These are phyloP conservation scores for Cryptophagus acutangulus DNA, from an alignment of 2,888 invertebrate genomes.

Conservation along the genomic window DNA sequence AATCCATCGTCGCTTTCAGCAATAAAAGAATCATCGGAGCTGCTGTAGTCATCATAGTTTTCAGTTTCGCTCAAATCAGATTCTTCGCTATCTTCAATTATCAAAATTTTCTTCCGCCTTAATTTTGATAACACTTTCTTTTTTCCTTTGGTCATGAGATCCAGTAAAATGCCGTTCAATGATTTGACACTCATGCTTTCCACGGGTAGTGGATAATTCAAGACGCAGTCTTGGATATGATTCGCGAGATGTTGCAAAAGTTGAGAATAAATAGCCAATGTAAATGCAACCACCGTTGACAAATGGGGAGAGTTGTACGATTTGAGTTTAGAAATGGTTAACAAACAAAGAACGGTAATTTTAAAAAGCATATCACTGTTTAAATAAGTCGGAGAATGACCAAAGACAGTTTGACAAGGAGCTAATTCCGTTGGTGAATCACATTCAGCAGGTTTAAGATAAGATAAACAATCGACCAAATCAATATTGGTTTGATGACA, in stretches of 20 bases:
- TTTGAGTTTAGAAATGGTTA: slow-evolving; percentile 73
- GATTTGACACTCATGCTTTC: slow-evolving; percentile 27
- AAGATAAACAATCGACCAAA: slow-evolving; percentile 66
- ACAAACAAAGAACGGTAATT: slow-evolving; percentile 74
- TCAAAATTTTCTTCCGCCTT: slow-evolving; percentile 33
- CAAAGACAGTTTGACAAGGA: slow-evolving; percentile 50
- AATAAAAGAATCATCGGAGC: slow-evolving; percentile 36
- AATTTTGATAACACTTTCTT: slow-evolving; percentile 34
- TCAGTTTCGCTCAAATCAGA: slow-evolving; percentile 36
- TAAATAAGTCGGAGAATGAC: slow-evolving; percentile 55
- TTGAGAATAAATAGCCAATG: slow-evolving; percentile 76
- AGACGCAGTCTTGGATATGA: slow-evolving; percentile 45
- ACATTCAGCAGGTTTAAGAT: slow-evolving; percentile 46
- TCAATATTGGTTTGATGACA: slow-evolving; percentile 68
- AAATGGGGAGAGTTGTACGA: slow-evolving; percentile 71
- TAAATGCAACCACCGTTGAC: slow-evolving; percentile 78
- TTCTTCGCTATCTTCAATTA: slow-evolving; percentile 36
- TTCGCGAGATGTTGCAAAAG: slow-evolving; percentile 51
- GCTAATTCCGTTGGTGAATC: slow-evolving; percentile 53
- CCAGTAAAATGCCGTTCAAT: slow-evolving; percentile 25
- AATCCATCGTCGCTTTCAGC: slow-evolving; percentile 38
- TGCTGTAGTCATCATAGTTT: slow-evolving; percentile 25
- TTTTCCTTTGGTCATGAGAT: slow-evolving; percentile 29
- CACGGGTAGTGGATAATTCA: slow-evolving; percentile 45
- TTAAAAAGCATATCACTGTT: slow-evolving; percentile 72